phyloP scores from a whole-genome alignment of 1,140 invertebrate genomes.

The Telenomus remus region DNA sequence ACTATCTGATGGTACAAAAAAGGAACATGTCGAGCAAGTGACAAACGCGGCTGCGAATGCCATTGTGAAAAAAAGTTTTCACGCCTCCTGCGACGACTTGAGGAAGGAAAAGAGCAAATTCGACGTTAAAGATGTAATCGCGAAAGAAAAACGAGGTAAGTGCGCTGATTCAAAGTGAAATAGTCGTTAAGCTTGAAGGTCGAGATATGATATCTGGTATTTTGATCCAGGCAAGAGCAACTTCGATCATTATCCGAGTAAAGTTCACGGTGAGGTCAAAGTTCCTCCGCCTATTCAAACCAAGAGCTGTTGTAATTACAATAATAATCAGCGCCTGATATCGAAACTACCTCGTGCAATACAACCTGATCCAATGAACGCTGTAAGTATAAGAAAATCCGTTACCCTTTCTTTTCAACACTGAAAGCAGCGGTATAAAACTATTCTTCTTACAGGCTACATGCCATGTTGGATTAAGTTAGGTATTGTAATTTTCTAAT shows the following conservation, averaged over 20 bases:
- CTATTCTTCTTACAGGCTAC: conserved; percentile 72
- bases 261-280: conserved; percentile 59
- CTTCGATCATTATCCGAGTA: conserved; percentile 62
- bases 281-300: conserved; percentile 57
- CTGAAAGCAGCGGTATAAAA: conserved; percentile 37
- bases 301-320: conserved; percentile 69
- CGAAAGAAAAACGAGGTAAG: conserved; percentile 37
- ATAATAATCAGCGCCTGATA: conserved; percentile 60
- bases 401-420: conserved; percentile 6
- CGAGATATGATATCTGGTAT: not conserved
- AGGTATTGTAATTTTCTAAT: conserved; percentile 68
- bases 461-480: conserved; percentile 72
- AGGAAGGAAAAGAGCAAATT: conserved; percentile 51
- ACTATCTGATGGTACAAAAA: conserved; percentile 69
- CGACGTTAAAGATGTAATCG: conserved; percentile 4
- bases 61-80: conserved; percentile 61
- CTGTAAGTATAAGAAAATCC: conserved; percentile 59
- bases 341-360: conserved; percentile 68
- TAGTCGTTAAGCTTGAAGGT: not conserved
- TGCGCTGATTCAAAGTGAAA: conserved; percentile 1
- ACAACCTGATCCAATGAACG: conserved; percentile 64
- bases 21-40: conserved; percentile 64
- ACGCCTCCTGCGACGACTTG: conserved; percentile 66
- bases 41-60: conserved; percentile 23
- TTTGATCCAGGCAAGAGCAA: conserved; percentile 35